These are phyloP conservation scores for Ageneiosus marmoratus DNA, from an alignment of 2,113 vertebrate species.

Conservation along the genomic window DNA sequence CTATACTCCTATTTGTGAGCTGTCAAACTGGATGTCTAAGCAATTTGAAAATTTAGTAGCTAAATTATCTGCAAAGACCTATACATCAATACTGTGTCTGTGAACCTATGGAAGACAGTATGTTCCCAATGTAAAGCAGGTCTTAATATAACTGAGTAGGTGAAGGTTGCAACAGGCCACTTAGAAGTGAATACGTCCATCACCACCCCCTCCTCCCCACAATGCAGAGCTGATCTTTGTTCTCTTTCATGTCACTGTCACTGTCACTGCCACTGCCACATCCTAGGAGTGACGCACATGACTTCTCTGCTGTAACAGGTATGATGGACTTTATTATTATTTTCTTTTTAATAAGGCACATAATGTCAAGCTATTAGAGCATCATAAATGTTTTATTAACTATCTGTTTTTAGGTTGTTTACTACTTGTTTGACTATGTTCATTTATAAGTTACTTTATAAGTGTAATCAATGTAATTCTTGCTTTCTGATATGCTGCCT, in stretches of 20 bases:
- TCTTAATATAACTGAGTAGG: slow-evolving; percentile 11
- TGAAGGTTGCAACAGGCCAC: not conserved
- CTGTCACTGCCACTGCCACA: not conserved
- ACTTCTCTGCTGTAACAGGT: not conserved
- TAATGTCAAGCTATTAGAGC: not conserved
- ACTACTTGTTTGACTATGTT: not conserved
- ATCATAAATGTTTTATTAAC: not conserved
- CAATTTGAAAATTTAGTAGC: not conserved
- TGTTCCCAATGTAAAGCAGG: slow-evolving; percentile 1
- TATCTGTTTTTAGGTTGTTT: not conserved
- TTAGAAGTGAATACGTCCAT: not conserved
- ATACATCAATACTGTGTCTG: not conserved
- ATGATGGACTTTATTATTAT: not conserved
- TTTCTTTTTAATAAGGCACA: not conserved
- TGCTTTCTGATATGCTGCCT: not conserved
- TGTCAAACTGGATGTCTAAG: not conserved
- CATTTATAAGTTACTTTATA: not conserved
- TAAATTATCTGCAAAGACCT: not conserved
- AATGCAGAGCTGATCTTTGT: not conserved
- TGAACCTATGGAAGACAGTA: not conserved
- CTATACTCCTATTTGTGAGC: not conserved
- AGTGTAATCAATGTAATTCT: not conserved
- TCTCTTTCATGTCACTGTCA: not conserved
- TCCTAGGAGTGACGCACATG: not conserved
- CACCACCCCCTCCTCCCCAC: not conserved